Percentiles rank a stretch among this genome's conserved stretches.
phyloP scores from a whole-genome alignment of 2,113 vertebrate species.

The Brienomyrus brachyistius region DNA sequence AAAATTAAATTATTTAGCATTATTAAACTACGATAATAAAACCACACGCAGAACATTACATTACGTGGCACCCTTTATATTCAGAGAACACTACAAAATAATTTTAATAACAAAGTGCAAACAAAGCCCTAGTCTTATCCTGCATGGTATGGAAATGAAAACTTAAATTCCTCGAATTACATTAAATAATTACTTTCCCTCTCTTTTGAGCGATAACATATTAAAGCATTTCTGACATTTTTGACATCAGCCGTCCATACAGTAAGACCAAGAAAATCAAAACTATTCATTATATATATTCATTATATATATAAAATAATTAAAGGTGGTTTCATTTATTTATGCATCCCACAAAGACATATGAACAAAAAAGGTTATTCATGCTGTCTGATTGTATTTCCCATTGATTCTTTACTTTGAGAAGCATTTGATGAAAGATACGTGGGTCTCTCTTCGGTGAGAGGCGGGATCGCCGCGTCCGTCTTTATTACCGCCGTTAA shows the following conservation, averaged over 20 bases:
- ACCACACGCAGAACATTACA: not conserved
- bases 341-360: not conserved
- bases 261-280: not conserved
- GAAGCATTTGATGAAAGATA: not conserved
- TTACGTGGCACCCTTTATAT: not conserved
- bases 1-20: not conserved
- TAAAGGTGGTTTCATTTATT: not conserved
- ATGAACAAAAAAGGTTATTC: not conserved
- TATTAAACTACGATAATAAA: not conserved
- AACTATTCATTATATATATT: not conserved
- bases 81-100: not conserved
- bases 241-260: not conserved
- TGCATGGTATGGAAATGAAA: not conserved
- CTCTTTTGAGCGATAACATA: not conserved
- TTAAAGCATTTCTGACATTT: not conserved
- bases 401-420: not conserved
- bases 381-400: not conserved
- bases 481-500: not conserved
- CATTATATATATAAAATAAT: not conserved
- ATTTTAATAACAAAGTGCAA: not conserved
- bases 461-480: not conserved
- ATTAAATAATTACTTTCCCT: not conserved
- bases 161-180: not conserved
- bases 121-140: not conserved
- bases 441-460: not conserved